phyloP scores from a whole-genome alignment of 1,140 invertebrate genomes.

The Drosophila sp. region DNA sequence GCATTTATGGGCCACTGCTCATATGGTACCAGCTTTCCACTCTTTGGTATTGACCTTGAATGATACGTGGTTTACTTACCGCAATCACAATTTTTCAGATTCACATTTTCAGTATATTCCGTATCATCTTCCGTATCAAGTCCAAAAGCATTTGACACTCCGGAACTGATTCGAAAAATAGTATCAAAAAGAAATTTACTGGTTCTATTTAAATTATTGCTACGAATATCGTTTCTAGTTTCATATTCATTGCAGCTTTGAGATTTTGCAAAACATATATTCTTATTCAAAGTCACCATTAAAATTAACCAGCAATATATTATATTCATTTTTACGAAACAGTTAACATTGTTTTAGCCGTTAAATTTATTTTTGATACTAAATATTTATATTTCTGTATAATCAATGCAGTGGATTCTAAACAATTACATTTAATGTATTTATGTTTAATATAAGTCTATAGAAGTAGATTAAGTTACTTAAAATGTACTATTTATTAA shows the following conservation, averaged over 20 bases:
- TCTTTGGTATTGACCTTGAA: background rate
- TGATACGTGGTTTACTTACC: conserved; percentile 83
- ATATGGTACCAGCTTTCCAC: background rate
- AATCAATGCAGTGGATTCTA: conserved; percentile 16
- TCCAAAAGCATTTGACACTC: conserved; percentile 83
- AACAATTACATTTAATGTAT: conserved; percentile 18
- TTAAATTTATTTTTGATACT: conserved; percentile 32
- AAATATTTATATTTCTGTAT: conserved; percentile 13
- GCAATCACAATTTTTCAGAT: conserved; percentile 86
- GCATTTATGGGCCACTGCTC: background rate
- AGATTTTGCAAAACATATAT: conserved; percentile 47
- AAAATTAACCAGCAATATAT: conserved; percentile 60
- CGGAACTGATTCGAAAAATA: conserved; percentile 85
- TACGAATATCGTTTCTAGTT: conserved; percentile 35
- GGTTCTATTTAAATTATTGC: conserved; percentile 73
- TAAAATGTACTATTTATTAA: conserved; percentile 49
- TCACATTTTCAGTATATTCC: conserved; percentile 80
- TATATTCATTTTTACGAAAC: conserved; percentile 64
- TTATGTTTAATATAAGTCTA: conserved; percentile 43
- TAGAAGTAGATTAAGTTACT: conserved; percentile 62
- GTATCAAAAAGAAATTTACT: conserved; percentile 87
- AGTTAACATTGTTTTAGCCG: conserved; percentile 54
- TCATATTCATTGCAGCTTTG: conserved; percentile 43
- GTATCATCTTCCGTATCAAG: conserved; percentile 83
- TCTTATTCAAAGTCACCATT: conserved; percentile 56